phyloP scores from a whole-genome alignment of 2,888 invertebrate species.

The Xylocampa areola region DNA sequence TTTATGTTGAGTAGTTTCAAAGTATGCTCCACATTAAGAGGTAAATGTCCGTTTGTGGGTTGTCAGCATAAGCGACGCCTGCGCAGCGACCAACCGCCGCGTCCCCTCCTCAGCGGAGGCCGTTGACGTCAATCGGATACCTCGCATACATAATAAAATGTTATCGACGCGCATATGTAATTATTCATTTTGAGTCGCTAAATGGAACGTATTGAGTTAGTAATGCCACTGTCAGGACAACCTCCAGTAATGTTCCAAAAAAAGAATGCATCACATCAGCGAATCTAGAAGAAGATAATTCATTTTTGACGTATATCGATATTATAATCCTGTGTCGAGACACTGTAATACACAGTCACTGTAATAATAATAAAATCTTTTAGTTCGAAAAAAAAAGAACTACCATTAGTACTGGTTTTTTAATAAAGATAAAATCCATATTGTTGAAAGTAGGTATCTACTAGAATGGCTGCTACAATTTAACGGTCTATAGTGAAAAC shows the following conservation, averaged over 20 bases:
- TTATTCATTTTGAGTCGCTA: slow-evolving; percentile 56
- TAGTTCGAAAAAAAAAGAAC: too few species aligned
- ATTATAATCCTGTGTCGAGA: too few species aligned
- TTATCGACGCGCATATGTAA: slow-evolving; percentile 60
- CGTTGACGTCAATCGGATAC: slow-evolving; percentile 68
- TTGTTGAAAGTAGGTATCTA: too few species aligned
- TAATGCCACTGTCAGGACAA: background rate
- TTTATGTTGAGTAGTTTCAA: slow-evolving; percentile 49
- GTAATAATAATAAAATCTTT: too few species aligned
- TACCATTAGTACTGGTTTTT: too few species aligned
- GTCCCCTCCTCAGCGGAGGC: slow-evolving; percentile 42
- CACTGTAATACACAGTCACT: too few species aligned
- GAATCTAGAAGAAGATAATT: too few species aligned
- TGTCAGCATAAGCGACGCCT: slow-evolving; percentile 52
- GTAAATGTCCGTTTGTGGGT: slow-evolving; percentile 58
- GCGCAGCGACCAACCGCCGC: slow-evolving; percentile 37
- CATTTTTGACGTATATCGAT: too few species aligned
- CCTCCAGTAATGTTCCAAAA: background rate
- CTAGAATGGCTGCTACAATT: background rate
- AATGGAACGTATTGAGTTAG: slow-evolving; percentile 38
- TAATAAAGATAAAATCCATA: too few species aligned
- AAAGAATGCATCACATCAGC: too few species aligned
- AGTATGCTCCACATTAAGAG: slow-evolving; percentile 56
- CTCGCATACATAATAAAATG: slow-evolving; percentile 64
- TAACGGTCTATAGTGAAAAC: slow-evolving; percentile 1